These are phyloP conservation scores for Hylaea fasciaria DNA, from an alignment of 2,888 invertebrate genomes.

Conservation along the genomic window DNA sequence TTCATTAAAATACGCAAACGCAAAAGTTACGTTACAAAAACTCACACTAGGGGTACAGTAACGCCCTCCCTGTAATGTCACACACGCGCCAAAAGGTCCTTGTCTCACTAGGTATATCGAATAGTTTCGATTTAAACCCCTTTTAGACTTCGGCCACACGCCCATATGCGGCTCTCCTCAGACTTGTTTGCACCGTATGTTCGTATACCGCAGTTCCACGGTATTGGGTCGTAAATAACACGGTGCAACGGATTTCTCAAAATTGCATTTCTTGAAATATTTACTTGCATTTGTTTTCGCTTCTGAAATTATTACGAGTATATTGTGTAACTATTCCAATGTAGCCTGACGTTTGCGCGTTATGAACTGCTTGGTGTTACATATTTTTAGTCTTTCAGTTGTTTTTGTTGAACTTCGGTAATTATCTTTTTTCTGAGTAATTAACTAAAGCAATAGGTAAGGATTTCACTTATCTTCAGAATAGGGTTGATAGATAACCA, in stretches of 20 bases:
- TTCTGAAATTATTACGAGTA: constrained; percentile 13
- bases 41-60: too few species aligned
- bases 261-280: constrained; percentile 45
- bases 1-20: too few species aligned
- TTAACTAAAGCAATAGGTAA: too few species aligned
- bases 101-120: too few species aligned
- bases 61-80: too few species aligned
- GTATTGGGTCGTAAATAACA: constrained; percentile 49
- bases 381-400: too few species aligned
- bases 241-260: constrained; percentile 35
- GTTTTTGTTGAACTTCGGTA: too few species aligned
- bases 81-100: too few species aligned
- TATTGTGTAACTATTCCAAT: constrained; percentile 29
- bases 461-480: too few species aligned
- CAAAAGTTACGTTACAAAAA: too few species aligned
- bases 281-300: constrained; percentile 41
- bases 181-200: constrained; percentile 42
- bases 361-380: constrained; percentile 6
- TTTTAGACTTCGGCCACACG: constrained; percentile 59
- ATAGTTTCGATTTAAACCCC: constrained; percentile 41
- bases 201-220: constrained; percentile 29
- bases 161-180: constrained; percentile 45
- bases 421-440: too few species aligned
- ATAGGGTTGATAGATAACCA: too few species aligned
- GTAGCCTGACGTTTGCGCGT: constrained; percentile 6